Percentiles rank a stretch among this genome's conserved stretches.
phyloP scores from a whole-genome alignment of 2,797 vertebrate genomes.

The Tolypeutes matacus region DNA sequence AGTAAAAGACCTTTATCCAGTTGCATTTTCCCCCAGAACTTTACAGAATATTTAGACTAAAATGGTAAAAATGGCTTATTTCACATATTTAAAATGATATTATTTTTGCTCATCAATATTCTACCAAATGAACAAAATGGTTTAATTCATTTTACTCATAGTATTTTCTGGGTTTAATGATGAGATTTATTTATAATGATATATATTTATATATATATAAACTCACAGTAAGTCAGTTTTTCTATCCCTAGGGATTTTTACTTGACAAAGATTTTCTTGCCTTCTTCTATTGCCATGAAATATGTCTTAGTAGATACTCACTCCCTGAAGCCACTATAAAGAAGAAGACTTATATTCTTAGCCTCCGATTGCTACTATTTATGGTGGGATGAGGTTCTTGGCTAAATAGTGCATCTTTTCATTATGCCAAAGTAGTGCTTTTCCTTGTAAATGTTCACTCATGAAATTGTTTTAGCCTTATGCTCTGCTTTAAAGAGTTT shows the following conservation, averaged over 20 bases:
- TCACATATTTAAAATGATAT: constrained; percentile 7
- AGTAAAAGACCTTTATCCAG: not conserved
- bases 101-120: not conserved
- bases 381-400: not conserved
- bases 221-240: not conserved
- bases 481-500: not conserved
- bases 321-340: not conserved
- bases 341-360: not conserved
- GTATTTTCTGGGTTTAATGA: not conserved
- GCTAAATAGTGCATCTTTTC: not conserved
- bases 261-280: not conserved
- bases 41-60: constrained; percentile 19
- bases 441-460: not conserved
- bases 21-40: not conserved
- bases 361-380: too few species aligned
- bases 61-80: not conserved
- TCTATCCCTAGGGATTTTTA: not conserved
- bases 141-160: not conserved
- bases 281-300: not conserved
- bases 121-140: not conserved
- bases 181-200: not conserved
- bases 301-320: too few species aligned
- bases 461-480: not conserved
- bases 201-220: not conserved
- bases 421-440: not conserved